Percentiles rank a stretch among this genome's conserved stretches.
Evolutionary conservation across 2,113 vertebrate genomes (phyloP).

Genomic region (Silurus meridionalis): DNA sequence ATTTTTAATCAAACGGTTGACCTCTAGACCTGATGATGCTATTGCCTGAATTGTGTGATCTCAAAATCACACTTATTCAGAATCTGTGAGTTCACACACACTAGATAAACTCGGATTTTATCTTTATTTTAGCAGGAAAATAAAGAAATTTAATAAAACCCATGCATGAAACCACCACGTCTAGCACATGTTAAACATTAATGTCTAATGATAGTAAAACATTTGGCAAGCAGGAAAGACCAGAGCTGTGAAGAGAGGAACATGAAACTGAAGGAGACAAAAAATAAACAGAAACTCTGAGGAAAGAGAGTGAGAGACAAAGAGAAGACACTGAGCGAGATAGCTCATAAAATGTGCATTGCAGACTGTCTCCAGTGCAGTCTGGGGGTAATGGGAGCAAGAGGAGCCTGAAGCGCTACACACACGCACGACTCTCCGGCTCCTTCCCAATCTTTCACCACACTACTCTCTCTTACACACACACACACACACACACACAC

Average conservation of each 20-base stretch:
- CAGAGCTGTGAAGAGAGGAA: background rate
- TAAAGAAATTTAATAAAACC: background rate
- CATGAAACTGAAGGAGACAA: slow-evolving; percentile 9
- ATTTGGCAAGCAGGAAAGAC: background rate
- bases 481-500: background rate
- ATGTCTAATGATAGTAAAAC: slow-evolving; percentile 20
- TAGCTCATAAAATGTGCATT: slow-evolving; percentile 73
- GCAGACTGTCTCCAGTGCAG: slow-evolving; percentile 72
- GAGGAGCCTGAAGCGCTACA: slow-evolving; percentile 71
- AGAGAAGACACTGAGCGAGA: slow-evolving; percentile 55
- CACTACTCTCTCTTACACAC: slow-evolving; percentile 27
- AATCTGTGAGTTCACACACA: background rate
- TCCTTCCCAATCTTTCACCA: slow-evolving; percentile 64
- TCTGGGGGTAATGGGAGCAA: slow-evolving; percentile 67
- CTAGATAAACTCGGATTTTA: background rate
- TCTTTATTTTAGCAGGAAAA: background rate
- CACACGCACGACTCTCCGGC: slow-evolving; percentile 70
- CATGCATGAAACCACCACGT: background rate
- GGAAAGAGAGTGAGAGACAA: slow-evolving; percentile 22
- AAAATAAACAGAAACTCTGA: slow-evolving; percentile 8
- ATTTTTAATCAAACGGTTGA: too few species aligned
- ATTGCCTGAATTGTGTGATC: background rate
- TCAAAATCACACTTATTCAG: too few species aligned
- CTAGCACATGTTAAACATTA: slow-evolving; percentile 25
- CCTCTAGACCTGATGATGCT: background rate